Evolutionary conservation across 2,888 invertebrate genomes (phyloP), one percentile per base, ranked within the genome.

Genomic region (Papilio elwesi): DNA sequence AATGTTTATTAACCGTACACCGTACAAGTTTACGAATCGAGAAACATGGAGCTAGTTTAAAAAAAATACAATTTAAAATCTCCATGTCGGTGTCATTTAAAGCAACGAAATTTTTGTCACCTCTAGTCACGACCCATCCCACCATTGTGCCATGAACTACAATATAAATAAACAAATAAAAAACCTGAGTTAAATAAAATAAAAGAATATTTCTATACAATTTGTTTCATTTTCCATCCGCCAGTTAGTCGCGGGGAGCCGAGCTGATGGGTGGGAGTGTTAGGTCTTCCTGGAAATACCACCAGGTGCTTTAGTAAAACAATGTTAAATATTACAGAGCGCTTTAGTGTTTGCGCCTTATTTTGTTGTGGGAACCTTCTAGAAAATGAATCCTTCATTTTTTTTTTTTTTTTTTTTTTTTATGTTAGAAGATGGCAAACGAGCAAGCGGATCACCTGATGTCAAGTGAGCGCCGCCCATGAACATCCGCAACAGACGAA

Each of bases 71-170:
- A 38, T 38, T 43, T 15, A 62, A 43, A 43, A 7, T 43, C 15
- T 10, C 59, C 43, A 62, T 43, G n/a, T 62, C n/a, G 38, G 59
- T 81, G 77, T 76, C 70, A 81, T 76, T 75, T 80, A 80, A 77
- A 79, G 79, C 80, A 83, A 84, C 13, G 26, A 73, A 73, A 65
- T 70, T 80, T n/a, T 82, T 81, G 76, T 79, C 80, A 78, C 84
- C 83, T 90, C 92, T 92, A 92, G 92, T 92, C 92, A 90, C 84
- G 82, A 76, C 74, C 76, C 76, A 80, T 76, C 82, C 75, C 80
- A 83, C 85, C 81, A 85, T 76, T 77, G 92, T 91, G 91, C 91
- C 91, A 92, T 91, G 85, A 77, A 79, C 86, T 87, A 81, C 76
- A 78, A 74, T 78, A 73, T 71, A 75, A 77, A 69, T 70, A 77